Evolutionary conservation across 2,888 invertebrate species (phyloP), one percentile per base, ranked within the genome.

Genomic region (Lithodes maja): DNA sequence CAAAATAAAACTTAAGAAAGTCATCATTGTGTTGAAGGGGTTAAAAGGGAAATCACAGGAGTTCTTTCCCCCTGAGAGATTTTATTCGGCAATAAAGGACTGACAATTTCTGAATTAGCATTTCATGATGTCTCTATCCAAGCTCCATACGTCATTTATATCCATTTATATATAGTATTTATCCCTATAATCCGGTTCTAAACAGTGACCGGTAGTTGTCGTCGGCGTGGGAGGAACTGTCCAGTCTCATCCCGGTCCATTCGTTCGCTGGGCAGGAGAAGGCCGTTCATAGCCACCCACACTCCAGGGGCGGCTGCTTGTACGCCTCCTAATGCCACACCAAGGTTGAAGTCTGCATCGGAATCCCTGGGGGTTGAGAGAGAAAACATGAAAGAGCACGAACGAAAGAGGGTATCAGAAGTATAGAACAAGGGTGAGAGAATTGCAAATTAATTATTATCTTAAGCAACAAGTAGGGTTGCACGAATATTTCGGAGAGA

Each of bases 261-360:
- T 9, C 82, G 80, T 50, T 87, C 86, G 77, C 90, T 78, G 2
- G 69, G 82, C 5, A 89, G 82, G 2, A 89, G 69, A 49, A 85
- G 52, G 3, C 90, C 90, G 50, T 90, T 90, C 90, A 90, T 90
- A 12, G 90, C 83, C 55, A 90, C 88, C 74, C 79, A 90, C 61
- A 90, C 90, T 9, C 90, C 90, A 7, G 85, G 74, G 5, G 50
- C 68, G 50, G 84, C 83, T 1, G 78, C 86, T 81, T 88, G 90
- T 77, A 86, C 85, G 1, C 84, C 90, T n/a, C 90, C 90, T 1
- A 90, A 52, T 3, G 90, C 90, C 54, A 90, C 83, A 0, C 90
- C 90, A 5, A 88, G 33, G 86, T 90, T 90, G 88, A 90, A 90
- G 86, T 88, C 90, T 0, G 90, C 90, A 68, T 90, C 90, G 2